These are phyloP conservation scores for Lumbricus terrestris DNA, from an alignment of 2,888 invertebrate genomes.

Conservation along the genomic window DNA sequence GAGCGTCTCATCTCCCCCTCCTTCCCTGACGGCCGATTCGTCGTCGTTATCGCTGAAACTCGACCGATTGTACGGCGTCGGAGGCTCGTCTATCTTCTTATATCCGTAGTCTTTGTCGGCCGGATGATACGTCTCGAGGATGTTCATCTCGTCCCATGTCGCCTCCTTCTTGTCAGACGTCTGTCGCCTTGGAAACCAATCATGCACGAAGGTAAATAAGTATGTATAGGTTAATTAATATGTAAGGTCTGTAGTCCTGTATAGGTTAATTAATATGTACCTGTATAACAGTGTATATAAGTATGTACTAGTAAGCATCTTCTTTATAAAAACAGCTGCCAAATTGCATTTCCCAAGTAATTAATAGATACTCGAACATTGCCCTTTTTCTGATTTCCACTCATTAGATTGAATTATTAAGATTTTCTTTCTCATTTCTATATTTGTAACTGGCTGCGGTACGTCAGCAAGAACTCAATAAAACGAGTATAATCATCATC, in stretches of 20 bases:
- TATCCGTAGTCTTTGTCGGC: conserved; percentile 97
- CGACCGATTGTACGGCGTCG: conserved; percentile 78
- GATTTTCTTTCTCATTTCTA: too few species aligned
- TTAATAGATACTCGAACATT: too few species aligned
- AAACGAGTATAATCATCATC: too few species aligned
- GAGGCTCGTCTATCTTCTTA: conserved; percentile 91
- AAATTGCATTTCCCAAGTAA: too few species aligned
- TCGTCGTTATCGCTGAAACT: conserved; percentile 21
- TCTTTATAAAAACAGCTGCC: too few species aligned
- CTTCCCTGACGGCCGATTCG: conserved; percentile 14
- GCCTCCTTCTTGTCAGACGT: conserved; percentile 30
- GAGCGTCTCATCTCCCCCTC: conserved; percentile 15
- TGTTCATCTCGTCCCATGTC: conserved; percentile 89
- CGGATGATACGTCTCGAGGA: conserved; percentile 94
- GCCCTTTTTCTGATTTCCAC: too few species aligned
- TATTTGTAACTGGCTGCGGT: too few species aligned
- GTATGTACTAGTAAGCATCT: neutral
- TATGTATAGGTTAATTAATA: neutral
- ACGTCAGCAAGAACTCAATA: too few species aligned
- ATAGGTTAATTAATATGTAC: neutral
- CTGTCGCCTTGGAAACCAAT: neutral
- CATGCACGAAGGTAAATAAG: neutral
- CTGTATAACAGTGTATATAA: neutral
- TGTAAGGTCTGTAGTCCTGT: too few species aligned
- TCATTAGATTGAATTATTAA: too few species aligned